These are phyloP conservation scores for Thereva unica DNA, from an alignment of 2,888 invertebrate genomes.

Conservation along the genomic window DNA sequence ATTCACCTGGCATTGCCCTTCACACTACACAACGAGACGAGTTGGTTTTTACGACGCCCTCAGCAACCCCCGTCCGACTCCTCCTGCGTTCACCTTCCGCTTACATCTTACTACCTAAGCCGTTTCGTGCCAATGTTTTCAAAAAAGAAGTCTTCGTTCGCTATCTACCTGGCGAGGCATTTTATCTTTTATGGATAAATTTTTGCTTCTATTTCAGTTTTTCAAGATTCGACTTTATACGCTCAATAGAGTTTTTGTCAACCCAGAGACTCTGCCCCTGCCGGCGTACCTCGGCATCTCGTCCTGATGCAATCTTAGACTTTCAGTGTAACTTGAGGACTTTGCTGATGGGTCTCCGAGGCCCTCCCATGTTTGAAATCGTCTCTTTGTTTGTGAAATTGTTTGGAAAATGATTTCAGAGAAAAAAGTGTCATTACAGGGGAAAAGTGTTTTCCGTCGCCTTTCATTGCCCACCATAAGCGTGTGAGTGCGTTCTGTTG, in stretches of 20 bases:
- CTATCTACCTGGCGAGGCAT: slow-evolving; percentile 25
- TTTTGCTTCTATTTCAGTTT: slow-evolving; percentile 22
- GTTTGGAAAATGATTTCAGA: slow-evolving; percentile 34
- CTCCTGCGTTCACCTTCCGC: not conserved
- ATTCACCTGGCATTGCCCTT: slow-evolving; percentile 9
- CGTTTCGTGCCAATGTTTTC: slow-evolving; percentile 15
- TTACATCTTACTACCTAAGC: slow-evolving; percentile 23
- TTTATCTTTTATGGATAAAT: slow-evolving; percentile 35
- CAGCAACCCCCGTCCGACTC: not conserved
- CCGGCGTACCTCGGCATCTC: not conserved
- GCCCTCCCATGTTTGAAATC: slow-evolving; percentile 21
- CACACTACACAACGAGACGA: not conserved
- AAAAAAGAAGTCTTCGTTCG: slow-evolving; percentile 4
- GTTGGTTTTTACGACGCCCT: not conserved
- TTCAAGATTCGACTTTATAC: slow-evolving; percentile 25
- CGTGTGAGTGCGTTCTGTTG: slow-evolving; percentile 2
- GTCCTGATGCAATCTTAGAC: slow-evolving; percentile 23
- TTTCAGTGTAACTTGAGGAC: slow-evolving; percentile 21
- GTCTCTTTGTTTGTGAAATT: slow-evolving; percentile 36
- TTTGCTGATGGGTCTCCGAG: slow-evolving; percentile 21
- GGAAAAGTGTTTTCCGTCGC: slow-evolving; percentile 17
- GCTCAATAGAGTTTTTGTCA: slow-evolving; percentile 26
- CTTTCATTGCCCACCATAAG: slow-evolving; percentile 25
- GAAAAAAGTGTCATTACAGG: slow-evolving; percentile 34
- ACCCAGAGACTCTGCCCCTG: not conserved